Evolutionary conservation across 2,113 vertebrate genomes (phyloP), one percentile per base, ranked within the genome.

Genomic region (Thunnus maccoyii): DNA sequence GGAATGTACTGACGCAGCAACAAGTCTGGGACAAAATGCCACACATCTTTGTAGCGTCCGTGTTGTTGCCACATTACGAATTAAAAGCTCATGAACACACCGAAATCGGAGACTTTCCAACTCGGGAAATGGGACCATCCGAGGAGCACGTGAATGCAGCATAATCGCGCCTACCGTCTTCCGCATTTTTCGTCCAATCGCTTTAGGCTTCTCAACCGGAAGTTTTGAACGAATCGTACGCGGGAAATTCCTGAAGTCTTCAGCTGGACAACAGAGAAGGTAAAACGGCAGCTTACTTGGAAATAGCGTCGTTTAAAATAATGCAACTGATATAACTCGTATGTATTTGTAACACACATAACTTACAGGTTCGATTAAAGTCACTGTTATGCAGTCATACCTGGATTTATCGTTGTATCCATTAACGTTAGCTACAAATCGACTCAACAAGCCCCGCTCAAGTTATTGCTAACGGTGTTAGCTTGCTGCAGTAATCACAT

Each of bases 151-250:
- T 8, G 36, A 41, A 41, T 41, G 36, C 36, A 41, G 9, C 36
- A 41, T 9, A 2, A 41, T 41, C 36, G 9, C 7, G 8, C 8
- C 7, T 41, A 9, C 36, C 36, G 72, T 0, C 4, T 86, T 92
- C 76, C 70, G 54, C 6, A 0, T 55, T 56, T 15, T 78, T 72
- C 1, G 25, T 62, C 89, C 92, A 93, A 93, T 92, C 89, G 83
- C 17, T 5, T 48, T 8, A 16, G 46, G 13, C 1, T 3, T 2
- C 13, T 47, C 0, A 3, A 78, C 88, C 91, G 93, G 93, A 93
- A 90, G 91, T 90, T 90, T 85, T 83, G 83, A 79, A 78, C 16
- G 66, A 76, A 64, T 41, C 5, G 17, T 88, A 92, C 89, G 92
- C 93, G 93, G 91, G 93, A 94, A 91, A 64, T 32, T 27, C 32